Base-by-base conservation (phyloP, 2,888 invertebrate genomes). In the Drosophila neonasuta region DNA sequence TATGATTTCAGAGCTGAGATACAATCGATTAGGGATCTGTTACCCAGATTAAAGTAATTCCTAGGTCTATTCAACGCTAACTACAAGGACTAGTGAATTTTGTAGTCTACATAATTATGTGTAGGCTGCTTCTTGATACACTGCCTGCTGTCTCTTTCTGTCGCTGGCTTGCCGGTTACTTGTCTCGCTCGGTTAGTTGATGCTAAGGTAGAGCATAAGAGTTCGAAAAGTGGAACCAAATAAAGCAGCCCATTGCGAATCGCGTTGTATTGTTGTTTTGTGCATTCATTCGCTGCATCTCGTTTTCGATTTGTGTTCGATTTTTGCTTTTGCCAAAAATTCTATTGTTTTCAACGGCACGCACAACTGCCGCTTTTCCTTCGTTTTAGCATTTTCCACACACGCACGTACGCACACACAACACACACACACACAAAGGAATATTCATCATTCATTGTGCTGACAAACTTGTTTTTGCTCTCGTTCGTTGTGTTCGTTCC, bases 381-480 rank as follows among this genome's bases (percentile, higher is more conserved):
- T 11, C 24, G 20, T 20, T 62, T 65, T 45, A 66, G 71, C 71
- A 77, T 77, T 81, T 84, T 74, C 77, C 82, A 45, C 66, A 71
- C 66, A 59, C 58, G 34, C 29, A 57, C 62, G 57, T 20, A 68
- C 36, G 49, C 20, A 45, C 9, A 36, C 13, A 50, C 2, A 39
- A 68, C 36, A 45, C 20, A 45, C 13, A 36, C 13, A 36, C 24
- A 52, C 10, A 34, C 11, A 32, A 9, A 10, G n/a, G 5, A 2
- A n/a, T 24, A 48, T 57, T 39, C 50, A 65, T 69, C 32, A 54
- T 51, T 64, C 62, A 77, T 75, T 86, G 72, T 81, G 71, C 75
- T 82, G 84, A 56, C 71, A 82, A 87, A 87, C 87, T 79, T 84
- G 87, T 84, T 83, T 83, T 74, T 70, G 71, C 69, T 77, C 77